Evolutionary conservation across 2,797 vertebrate species (phyloP).

Genomic region (Prunella strophiata): DNA sequence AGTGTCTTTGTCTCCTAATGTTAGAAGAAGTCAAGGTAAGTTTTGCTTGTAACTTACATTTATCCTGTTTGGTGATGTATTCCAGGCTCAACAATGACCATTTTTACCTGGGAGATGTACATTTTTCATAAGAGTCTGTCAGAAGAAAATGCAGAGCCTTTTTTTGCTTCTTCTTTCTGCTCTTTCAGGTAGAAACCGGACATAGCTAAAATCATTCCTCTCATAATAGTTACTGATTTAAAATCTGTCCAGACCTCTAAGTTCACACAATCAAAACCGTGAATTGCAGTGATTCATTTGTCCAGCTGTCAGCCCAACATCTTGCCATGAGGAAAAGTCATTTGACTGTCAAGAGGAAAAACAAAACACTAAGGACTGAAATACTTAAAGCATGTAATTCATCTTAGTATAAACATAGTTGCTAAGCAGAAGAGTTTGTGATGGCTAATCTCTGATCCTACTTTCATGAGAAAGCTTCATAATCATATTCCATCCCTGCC

Average conservation of each 20-base stretch:
- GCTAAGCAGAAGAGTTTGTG: neutral
- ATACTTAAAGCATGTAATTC: neutral
- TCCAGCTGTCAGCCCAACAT: neutral
- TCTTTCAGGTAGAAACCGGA: neutral
- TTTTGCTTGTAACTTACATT: neutral
- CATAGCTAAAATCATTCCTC: neutral
- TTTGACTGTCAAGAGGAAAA: neutral
- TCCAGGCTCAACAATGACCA: neutral
- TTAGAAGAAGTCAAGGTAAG: neutral
- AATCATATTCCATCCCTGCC: neutral
- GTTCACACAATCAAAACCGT: neutral
- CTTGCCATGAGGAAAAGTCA: neutral
- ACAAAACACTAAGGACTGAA: neutral
- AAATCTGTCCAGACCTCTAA: neutral
- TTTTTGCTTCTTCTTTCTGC: neutral
- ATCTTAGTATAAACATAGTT: neutral
- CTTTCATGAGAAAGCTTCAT: neutral
- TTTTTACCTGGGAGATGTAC: neutral
- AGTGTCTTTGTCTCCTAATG: neutral
- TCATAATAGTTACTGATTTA: neutral
- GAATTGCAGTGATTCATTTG: neutral
- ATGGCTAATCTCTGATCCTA: neutral
- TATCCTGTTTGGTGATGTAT: neutral
- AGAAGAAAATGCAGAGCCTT: neutral
- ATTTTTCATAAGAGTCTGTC: neutral